Percentiles rank a stretch among this genome's conserved stretches.
Evolutionary conservation across 2,888 invertebrate species (phyloP).

Genomic region (Prosapia bicincta): DNA sequence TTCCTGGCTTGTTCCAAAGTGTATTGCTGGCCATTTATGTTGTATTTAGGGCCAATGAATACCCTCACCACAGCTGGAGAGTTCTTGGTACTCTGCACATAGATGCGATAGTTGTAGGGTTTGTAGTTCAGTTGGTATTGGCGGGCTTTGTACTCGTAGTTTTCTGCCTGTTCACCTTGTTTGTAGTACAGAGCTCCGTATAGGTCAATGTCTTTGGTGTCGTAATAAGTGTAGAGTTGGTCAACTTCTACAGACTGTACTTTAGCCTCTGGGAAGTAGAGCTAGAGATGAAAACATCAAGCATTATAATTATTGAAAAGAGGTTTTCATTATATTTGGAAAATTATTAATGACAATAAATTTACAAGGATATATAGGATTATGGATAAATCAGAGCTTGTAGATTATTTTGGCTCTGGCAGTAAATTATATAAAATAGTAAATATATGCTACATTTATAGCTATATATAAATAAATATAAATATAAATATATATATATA

Average conservation of each 20-base stretch:
- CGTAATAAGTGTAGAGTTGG: slow-evolving; percentile 65
- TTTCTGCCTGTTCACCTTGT: slow-evolving; percentile 25
- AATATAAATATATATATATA: too few species aligned
- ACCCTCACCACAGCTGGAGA: slow-evolving; percentile 60
- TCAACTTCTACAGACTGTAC: slow-evolving; percentile 61
- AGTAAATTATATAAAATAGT: too few species aligned
- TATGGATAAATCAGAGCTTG: too few species aligned
- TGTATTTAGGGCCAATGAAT: slow-evolving; percentile 67
- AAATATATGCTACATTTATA: too few species aligned
- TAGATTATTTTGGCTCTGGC: too few species aligned
- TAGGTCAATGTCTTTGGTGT: slow-evolving; percentile 62
- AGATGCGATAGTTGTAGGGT: slow-evolving; percentile 57
- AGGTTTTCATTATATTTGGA: too few species aligned
- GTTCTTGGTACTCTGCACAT: slow-evolving; percentile 55
- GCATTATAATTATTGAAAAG: too few species aligned
- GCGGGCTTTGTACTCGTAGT: slow-evolving; percentile 47
- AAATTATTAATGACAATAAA: too few species aligned
- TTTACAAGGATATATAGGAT: too few species aligned
- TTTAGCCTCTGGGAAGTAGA: slow-evolving; percentile 60
- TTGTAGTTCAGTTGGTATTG: slow-evolving; percentile 63
- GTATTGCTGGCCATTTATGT: slow-evolving; percentile 54
- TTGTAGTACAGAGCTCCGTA: slow-evolving; percentile 56
- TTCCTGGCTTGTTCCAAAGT: slow-evolving; percentile 46
- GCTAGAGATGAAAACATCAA: slow-evolving; percentile 34
- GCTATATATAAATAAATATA: too few species aligned